Base-by-base conservation (phyloP, 2,888 invertebrate species). In the Scaeva pyrastri region DNA sequence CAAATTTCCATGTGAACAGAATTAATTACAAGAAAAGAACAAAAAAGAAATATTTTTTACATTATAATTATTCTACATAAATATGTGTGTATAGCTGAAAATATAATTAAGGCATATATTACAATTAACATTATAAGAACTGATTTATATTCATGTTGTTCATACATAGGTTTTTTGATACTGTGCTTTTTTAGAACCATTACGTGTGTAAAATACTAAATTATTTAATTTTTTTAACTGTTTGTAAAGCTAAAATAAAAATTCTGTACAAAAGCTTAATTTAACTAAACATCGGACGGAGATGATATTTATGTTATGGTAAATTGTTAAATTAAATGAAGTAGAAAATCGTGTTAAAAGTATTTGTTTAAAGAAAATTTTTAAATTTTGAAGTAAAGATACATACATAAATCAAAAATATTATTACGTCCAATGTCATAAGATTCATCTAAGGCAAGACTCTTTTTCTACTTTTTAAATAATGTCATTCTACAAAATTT, bases 261-360 rank as follows among this genome's bases (percentile, higher is more conserved):
- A 79, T 82, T 78, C 87, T 87, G 83, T 87, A 87, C 83, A 82
- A 83, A 87, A 75, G 82, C 87, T 87, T 87, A 87, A 21, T 73
- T 72, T 52, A 66, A 79, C 60, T 52, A 60, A 58, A 73, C 56
- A 73, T 76, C 80, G 82, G 77, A 88, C 82, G 77, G 31, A 75
- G 58, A 43, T 70, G 14, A 60, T 60, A n/a, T 62, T 72, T 66
- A 75, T 64, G 62, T 66, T 23, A 41, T 8, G n/a, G 10, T n/a
- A 23, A n/a, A 23, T 5, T 43, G 4, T 39, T 26, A n/a, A n/a
- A n/a, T n/a, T 16, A 43, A 39, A 41, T 43, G 14, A 41, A 41
- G 14, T 62, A 43, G 5, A 64, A 64, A 23, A 62, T 2, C 5
- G 43, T 62, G 23, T 11, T 2, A 45, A 14, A 62, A 62, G 14